These are phyloP conservation scores for Helicolenus hilgendorfi DNA, from an alignment of 2,797 vertebrate genomes.

Conservation along the genomic window DNA sequence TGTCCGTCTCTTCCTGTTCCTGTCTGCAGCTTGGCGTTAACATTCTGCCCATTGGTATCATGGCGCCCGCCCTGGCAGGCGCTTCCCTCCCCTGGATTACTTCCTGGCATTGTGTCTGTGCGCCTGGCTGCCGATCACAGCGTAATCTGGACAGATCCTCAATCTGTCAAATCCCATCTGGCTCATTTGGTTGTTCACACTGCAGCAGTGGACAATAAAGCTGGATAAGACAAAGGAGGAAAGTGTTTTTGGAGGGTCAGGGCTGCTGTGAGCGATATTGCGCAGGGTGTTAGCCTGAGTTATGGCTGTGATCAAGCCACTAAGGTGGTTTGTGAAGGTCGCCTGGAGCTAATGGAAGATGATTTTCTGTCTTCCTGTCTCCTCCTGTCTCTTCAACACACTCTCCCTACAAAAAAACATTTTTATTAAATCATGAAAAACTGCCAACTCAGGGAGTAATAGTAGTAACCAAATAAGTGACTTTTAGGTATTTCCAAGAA, in stretches of 20 bases:
- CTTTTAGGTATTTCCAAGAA: background rate
- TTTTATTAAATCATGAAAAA: background rate
- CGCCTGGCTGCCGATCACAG: conserved; percentile 31
- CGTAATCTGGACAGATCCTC: conserved; percentile 31
- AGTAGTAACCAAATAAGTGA: background rate
- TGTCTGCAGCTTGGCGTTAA: background rate
- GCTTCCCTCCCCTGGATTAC: conserved; percentile 1
- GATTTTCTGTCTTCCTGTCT: background rate
- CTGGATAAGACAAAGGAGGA: background rate
- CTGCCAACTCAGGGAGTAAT: background rate
- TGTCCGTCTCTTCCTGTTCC: background rate
- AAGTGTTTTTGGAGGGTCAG: conserved; percentile 27
- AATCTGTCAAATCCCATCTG: conserved; percentile 49
- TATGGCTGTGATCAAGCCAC: conserved; percentile 38
- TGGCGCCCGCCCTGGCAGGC: background rate
- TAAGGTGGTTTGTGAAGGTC: conserved; percentile 49
- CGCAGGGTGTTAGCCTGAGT: conserved; percentile 34
- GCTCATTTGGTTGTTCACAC: conserved; percentile 30
- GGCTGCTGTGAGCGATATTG: background rate
- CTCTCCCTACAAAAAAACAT: background rate
- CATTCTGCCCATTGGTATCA: background rate
- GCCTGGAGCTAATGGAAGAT: conserved; percentile 3
- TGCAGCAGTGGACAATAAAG: background rate
- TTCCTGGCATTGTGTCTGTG: background rate
- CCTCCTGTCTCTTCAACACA: background rate